phyloP scores from a whole-genome alignment of 2,888 invertebrate species.

The Lycophotia porphyrea region DNA sequence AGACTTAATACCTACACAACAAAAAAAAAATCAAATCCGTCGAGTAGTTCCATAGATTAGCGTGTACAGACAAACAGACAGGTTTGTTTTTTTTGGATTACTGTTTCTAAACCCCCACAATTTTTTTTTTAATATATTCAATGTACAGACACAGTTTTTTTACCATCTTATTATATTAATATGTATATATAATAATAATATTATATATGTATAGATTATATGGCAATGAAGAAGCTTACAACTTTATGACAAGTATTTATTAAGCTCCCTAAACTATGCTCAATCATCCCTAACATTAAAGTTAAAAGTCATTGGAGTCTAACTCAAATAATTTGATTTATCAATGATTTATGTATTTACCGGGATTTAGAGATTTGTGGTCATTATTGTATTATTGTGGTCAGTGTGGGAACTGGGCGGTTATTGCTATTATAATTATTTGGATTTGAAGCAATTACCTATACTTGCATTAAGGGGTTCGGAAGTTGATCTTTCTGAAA shows the following conservation, averaged over 20 bases:
- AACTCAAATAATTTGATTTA: conserved; percentile 24
- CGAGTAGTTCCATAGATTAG: too few species aligned
- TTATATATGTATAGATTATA: too few species aligned
- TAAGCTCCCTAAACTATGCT: neutral
- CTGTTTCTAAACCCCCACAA: too few species aligned
- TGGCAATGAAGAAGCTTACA: neutral
- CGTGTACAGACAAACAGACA: too few species aligned
- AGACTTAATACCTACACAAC: too few species aligned
- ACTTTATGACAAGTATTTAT: neutral
- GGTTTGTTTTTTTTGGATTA: too few species aligned
- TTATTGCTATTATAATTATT: neutral
- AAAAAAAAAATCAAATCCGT: too few species aligned
- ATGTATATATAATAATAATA: too few species aligned
- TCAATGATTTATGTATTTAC: conserved; percentile 53
- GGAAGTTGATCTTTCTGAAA: neutral
- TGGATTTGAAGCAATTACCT: neutral
- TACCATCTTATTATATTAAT: too few species aligned
- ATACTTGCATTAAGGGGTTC: neutral
- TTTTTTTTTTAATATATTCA: too few species aligned
- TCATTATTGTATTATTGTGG: conserved; percentile 39
- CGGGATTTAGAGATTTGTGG: conserved; percentile 44
- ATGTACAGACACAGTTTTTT: too few species aligned
- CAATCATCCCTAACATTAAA: conserved; percentile 19
- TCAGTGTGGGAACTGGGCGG: conserved; percentile 58
- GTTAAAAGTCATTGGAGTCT: conserved; percentile 22